Base-by-base conservation (phyloP, 2,797 vertebrate species). In the Leptoclinus maculatus region DNA sequence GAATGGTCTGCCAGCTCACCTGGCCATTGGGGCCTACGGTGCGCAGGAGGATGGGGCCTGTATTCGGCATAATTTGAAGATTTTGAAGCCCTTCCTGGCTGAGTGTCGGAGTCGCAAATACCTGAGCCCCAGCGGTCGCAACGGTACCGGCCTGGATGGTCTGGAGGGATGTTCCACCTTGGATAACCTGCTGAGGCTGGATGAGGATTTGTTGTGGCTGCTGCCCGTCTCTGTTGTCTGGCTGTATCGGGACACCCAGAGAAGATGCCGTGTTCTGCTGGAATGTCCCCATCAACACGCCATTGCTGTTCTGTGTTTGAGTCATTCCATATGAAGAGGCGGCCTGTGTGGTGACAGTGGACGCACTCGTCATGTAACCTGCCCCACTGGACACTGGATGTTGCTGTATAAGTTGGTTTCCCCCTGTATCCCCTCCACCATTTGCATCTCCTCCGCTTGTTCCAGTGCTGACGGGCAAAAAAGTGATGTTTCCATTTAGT, bases 1-100 rank as follows among this genome's bases (percentile, higher is more conserved):
- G 98, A 89, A 99, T 95, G 54, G 97, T 98, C 83, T 99, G 98
- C 97, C 97, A 99, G 91, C 96, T 98, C 82, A 99, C 96, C 90
- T 99, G 97, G 67, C 98, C 98, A 6, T 98, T 98, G 29, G 97
- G 97, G 7, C 96, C 96, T 34, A 99, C 94, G 0, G 98, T 98
- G 76, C 98, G 97, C 90, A 99, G 95, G 76, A 99, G 94, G 89
- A 99, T 97, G 57, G 97, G 96, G 17, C 97, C 95, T 0, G 97
- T 93, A 84, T 97, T 99, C 69, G 97, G 96, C 88, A 99, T 93
- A 16, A 99, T 94, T 80, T 96, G 97, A 82, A 99, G 92, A 53
- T 97, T 96, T 63, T 99, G 98, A 85, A 99, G 90, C 63, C 96
- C 96, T 68, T 99, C 98, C 79, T 98, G 98, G 72, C 96, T 95